These are phyloP conservation scores for Odontocolon sp. DNA, from an alignment of 2,888 invertebrate species.

Conservation along the genomic window DNA sequence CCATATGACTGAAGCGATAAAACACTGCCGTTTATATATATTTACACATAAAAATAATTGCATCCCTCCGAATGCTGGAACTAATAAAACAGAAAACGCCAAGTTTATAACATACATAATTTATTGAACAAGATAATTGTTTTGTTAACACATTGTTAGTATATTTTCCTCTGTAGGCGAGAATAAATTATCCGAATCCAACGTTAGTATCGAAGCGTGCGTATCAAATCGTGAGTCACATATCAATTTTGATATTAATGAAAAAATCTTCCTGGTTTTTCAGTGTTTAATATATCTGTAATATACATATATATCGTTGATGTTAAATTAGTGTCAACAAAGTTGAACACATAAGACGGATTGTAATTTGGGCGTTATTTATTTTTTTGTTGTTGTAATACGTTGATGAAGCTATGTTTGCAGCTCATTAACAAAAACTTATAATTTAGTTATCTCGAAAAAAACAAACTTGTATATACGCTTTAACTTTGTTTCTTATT, in stretches of 20 bases:
- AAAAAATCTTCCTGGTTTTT: no score
- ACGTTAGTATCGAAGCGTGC: conserved; percentile 10
- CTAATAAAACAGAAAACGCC: not conserved
- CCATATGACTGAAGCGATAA: no score
- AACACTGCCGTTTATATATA: no score
- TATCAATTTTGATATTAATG: no score
- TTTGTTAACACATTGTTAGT: not conserved
- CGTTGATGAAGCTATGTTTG: not conserved
- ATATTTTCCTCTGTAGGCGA: conserved; percentile 5
- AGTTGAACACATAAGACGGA: conserved; percentile 2
- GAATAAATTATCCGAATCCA: conserved; percentile 9
- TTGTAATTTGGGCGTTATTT: not conserved
- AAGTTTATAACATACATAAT: not conserved
- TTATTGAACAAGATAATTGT: not conserved
- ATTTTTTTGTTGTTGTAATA: not conserved
- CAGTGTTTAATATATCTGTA: not conserved
- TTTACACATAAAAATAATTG: no score
- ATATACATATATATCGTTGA: no score
- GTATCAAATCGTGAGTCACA: conserved; percentile 9
- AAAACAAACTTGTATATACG: conserved; percentile 5
- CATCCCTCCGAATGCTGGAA: conserved; percentile 24
- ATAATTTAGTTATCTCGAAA: conserved; percentile 8
- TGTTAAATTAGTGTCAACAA: conserved; percentile 1
- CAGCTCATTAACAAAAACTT: conserved; percentile 13
- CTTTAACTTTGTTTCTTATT: not conserved